These are phyloP conservation scores for Gila orcuttii DNA, from an alignment of 2,113 vertebrate species.

Conservation along the genomic window DNA sequence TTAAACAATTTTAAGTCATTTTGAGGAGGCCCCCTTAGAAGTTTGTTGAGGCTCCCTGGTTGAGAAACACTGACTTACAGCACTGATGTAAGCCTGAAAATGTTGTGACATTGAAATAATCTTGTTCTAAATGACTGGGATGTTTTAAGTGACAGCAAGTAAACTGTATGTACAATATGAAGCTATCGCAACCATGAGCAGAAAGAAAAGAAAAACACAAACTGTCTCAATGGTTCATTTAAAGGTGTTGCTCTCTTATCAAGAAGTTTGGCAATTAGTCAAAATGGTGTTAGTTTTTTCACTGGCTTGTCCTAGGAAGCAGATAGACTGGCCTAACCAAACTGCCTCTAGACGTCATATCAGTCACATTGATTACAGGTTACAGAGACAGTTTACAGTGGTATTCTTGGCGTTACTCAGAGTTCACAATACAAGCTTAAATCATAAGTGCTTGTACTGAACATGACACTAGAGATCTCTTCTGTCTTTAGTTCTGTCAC, in stretches of 20 bases:
- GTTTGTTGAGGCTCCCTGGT: too few species aligned
- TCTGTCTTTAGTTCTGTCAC: not conserved
- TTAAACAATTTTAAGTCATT: too few species aligned
- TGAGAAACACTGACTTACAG: too few species aligned
- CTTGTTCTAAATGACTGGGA: not conserved
- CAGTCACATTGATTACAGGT: not conserved
- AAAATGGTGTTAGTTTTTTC: not conserved
- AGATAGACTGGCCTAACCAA: not conserved
- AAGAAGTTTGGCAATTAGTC: not conserved
- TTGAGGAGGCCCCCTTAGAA: too few species aligned
- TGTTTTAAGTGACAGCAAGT: not conserved
- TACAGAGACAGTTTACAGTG: not conserved
- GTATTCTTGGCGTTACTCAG: not conserved
- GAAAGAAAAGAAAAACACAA: not conserved
- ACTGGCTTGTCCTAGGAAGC: not conserved
- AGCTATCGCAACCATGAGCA: not conserved
- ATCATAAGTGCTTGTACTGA: not conserved
- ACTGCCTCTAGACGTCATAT: not conserved
- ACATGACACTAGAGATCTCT: not conserved
- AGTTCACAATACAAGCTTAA: not conserved
- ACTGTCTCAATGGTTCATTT: not conserved
- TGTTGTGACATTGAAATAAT: not conserved
- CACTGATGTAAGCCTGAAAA: not conserved
- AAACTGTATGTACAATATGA: not conserved
- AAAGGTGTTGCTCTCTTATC: not conserved